Evolutionary conservation across 53 echinoderm and acorn worm species (phyloP).

Genomic region (Paracentrotus lividus): DNA sequence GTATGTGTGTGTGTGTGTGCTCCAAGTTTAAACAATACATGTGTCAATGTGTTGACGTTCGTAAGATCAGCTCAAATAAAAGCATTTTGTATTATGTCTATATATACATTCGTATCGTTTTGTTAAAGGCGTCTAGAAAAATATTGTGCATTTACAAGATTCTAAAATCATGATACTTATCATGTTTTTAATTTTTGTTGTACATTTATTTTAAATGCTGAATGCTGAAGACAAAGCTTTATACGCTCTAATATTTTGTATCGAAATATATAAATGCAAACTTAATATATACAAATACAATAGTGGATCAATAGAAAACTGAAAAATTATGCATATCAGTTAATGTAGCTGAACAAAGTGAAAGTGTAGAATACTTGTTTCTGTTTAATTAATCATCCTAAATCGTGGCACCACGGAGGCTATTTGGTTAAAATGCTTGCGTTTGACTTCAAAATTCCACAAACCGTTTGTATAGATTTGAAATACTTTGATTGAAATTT

Average conservation of each 20-base stretch:
- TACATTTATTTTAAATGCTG: too few relatives aligned
- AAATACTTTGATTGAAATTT: constrained; percentile 31
- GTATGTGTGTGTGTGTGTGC: too few relatives aligned
- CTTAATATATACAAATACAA: neutral
- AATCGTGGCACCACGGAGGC: neutral
- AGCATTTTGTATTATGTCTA: too few relatives aligned
- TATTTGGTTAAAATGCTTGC: neutral
- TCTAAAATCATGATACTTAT: too few relatives aligned
- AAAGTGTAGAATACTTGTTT: neutral
- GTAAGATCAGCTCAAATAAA: too few relatives aligned
- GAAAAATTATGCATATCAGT: neutral
- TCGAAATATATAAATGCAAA: neutral
- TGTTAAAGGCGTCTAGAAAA: too few relatives aligned
- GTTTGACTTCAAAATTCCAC: neutral
- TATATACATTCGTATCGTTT: too few relatives aligned
- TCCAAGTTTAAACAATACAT: too few relatives aligned
- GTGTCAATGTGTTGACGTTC: too few relatives aligned
- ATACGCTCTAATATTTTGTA: neutral
- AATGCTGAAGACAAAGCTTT: neutral
- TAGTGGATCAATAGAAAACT: neutral
- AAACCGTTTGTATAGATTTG: neutral
- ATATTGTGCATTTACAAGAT: too few relatives aligned
- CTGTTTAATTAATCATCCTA: neutral
- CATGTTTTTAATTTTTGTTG: too few relatives aligned
- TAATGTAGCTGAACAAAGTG: neutral